These are phyloP conservation scores for Ephydatia muelleri DNA, from an alignment of 37 sponge, comb jelly and placozoan genomes.

Conservation along the genomic window DNA sequence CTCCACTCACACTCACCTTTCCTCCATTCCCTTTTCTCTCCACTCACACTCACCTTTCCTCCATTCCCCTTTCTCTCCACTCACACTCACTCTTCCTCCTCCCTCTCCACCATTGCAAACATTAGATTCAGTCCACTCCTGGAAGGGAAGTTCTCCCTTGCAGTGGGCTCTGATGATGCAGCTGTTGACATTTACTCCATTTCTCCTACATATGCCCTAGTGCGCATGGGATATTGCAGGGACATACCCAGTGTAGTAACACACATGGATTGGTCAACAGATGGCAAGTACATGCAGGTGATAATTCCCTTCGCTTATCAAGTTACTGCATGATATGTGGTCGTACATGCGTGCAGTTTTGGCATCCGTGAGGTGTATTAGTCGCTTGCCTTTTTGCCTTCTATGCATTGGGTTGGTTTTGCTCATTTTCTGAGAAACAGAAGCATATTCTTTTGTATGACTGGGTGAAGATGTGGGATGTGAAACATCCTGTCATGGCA, in stretches of 20 bases:
- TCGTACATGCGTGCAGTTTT: neutral
- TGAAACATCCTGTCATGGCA: too few species aligned
- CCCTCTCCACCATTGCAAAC: neutral
- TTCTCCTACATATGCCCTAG: slow-evolving; percentile 5
- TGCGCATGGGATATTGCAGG: slow-evolving; percentile 57
- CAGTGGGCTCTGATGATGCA: slow-evolving; percentile 88
- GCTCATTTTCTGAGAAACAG: neutral
- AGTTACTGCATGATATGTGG: neutral
- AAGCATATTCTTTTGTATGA: neutral
- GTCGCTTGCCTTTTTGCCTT: neutral
- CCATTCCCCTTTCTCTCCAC: neutral
- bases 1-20: neutral
- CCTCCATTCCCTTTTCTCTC: neutral
- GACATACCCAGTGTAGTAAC: slow-evolving; percentile 80
- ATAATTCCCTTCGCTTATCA: neutral
- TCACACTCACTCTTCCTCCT: neutral
- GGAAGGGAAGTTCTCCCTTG: slow-evolving; percentile 1
- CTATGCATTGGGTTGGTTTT: neutral
- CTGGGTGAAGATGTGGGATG: too few species aligned
- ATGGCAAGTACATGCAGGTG: slow-evolving; percentile 71
- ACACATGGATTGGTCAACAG: slow-evolving; percentile 91
- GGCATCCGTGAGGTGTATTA: neutral
- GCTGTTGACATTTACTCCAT: slow-evolving; percentile 79
- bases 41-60: neutral
- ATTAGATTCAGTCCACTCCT: slow-evolving; percentile 80